Conservation (phyloP, 2,797 vertebrate species). For the Megaceryle alcyon region DNA sequence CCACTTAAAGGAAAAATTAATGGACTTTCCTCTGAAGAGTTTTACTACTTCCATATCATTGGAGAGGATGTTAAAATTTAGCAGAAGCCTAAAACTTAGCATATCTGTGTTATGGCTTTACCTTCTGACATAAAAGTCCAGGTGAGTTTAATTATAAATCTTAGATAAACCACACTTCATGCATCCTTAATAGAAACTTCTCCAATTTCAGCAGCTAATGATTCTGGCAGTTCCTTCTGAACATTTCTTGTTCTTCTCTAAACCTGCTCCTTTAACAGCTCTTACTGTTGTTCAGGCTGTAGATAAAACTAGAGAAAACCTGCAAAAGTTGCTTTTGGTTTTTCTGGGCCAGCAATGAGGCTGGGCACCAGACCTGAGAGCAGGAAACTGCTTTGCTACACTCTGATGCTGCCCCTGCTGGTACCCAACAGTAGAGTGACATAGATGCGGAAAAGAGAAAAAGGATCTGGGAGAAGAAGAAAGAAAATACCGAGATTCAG, state of each 20-base stretch:
- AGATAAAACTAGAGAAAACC: not conserved
- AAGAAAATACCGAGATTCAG: not conserved
- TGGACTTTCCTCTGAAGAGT: not conserved
- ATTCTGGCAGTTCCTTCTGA: not conserved
- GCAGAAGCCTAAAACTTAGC: not conserved
- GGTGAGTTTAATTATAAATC: not conserved
- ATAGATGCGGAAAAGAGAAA: not conserved
- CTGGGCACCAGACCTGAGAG: rapidly evolving
- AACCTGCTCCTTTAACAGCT: not conserved
- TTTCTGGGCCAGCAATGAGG: not conserved
- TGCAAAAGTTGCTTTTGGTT: not conserved
- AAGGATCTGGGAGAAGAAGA: not conserved
- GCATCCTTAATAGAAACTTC: not conserved
- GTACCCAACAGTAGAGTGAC: not conserved
- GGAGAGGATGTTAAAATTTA: not conserved
- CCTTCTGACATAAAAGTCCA: not conserved
- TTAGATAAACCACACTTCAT: not conserved
- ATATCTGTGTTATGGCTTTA: not conserved
- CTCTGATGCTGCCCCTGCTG: not conserved
- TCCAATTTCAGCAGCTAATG: not conserved
- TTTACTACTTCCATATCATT: not conserved
- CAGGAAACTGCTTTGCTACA: not conserved
- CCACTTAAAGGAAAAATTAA: not conserved
- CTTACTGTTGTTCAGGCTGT: not conserved
- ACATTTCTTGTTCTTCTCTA: not conserved